Evolutionary conservation across 2,113 vertebrate genomes (phyloP).

Genomic region (Megalops atlanticus): DNA sequence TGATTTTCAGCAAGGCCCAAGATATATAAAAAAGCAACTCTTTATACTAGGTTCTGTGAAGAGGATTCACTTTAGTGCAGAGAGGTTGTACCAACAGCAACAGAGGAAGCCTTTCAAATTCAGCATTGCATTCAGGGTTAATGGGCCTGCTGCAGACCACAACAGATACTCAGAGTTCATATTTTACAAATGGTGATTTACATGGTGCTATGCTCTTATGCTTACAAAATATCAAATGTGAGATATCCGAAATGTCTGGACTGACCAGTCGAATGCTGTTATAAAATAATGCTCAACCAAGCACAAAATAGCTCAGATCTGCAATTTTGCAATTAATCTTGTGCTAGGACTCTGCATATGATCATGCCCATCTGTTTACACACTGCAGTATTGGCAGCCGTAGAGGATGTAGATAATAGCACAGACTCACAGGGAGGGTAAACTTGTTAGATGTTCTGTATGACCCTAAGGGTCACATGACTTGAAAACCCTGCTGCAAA

Average conservation of each 20-base stretch:
- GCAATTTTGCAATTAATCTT: too few relatives aligned
- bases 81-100: neutral
- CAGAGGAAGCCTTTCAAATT: neutral
- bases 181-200: slow-evolving; percentile 14
- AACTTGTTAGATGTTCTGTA: too few relatives aligned
- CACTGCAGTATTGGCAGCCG: too few relatives aligned
- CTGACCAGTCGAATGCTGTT: too few relatives aligned
- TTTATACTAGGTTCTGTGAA: neutral
- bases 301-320: too few relatives aligned
- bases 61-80: neutral
- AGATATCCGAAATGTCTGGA: too few relatives aligned
- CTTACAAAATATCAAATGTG: neutral
- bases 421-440: too few relatives aligned
- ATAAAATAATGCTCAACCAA: too few relatives aligned
- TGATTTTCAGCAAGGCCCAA: neutral
- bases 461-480: too few relatives aligned
- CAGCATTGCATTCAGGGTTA: neutral
- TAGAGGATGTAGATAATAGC: too few relatives aligned
- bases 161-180: neutral
- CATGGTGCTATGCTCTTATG: neutral
- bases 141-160: neutral
- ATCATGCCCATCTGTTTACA: neutral
- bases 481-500: too few relatives aligned
- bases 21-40: neutral
- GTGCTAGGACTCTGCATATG: too few relatives aligned